Conservation (phyloP, 1,140 invertebrate species). For the Cydia amplana region DNA sequence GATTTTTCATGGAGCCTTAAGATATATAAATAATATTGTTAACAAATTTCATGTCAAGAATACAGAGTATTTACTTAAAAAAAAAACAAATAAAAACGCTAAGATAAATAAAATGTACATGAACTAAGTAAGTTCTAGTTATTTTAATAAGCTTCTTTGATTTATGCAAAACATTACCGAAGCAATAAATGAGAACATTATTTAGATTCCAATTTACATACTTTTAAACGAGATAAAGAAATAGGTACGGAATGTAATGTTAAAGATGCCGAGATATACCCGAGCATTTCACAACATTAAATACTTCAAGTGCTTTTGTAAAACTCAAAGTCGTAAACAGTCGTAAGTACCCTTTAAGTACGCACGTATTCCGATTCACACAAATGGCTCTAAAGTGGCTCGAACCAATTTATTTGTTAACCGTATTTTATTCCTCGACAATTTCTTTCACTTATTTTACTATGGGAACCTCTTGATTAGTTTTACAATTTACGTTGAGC, state of each 20-base stretch:
- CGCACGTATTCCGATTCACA: conserved; percentile 15
- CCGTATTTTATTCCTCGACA: conserved; percentile 12
- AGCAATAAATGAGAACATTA: conserved; percentile 1
- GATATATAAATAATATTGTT: background rate
- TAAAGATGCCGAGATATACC: background rate
- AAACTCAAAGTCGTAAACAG: conserved; percentile 17
- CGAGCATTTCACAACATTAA: conserved; percentile 2
- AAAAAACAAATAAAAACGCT: background rate
- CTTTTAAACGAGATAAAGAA: background rate
- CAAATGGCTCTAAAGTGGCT: conserved; percentile 17
- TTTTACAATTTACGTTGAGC: background rate
- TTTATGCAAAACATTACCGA: conserved; percentile 1
- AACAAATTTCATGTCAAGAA: background rate
- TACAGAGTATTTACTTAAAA: background rate
- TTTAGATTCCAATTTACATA: background rate
- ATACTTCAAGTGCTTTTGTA: conserved; percentile 13
- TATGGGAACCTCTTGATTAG: conserved; percentile 26
- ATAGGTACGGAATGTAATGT: background rate
- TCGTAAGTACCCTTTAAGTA: conserved; percentile 15
- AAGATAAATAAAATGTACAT: background rate
- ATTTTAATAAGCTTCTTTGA: too few relatives aligned
- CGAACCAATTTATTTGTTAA: conserved; percentile 22
- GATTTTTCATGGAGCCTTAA: background rate
- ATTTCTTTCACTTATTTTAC: background rate
- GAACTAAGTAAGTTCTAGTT: background rate